phyloP scores from a whole-genome alignment of 2,888 invertebrate genomes.

The Molorchus minor region DNA sequence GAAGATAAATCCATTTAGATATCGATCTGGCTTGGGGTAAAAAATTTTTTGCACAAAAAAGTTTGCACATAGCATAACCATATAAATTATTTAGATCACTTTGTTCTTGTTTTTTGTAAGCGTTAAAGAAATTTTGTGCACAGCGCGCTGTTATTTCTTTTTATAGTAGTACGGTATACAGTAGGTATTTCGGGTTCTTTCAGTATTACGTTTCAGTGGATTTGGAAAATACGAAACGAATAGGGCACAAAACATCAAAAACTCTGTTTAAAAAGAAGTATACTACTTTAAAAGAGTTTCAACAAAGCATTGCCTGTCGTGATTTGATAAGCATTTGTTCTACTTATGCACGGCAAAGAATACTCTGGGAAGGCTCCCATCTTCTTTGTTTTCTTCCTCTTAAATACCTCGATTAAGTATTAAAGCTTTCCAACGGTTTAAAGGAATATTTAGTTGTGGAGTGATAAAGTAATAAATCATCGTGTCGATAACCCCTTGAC shows the following conservation, averaged over 20 bases:
- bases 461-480: slow-evolving; percentile 21
- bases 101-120: no score
- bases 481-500: slow-evolving; percentile 17
- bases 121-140: no score
- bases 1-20: no score
- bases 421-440: slow-evolving; percentile 17
- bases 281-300: neutral
- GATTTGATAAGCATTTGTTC: neutral
- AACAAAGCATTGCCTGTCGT: neutral
- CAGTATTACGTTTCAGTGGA: neutral
- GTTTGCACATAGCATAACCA: no score
- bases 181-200: no score
- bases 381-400: neutral
- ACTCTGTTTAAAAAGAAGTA: no score
- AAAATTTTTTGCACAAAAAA: no score
- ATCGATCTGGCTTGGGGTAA: no score
- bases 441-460: slow-evolving; percentile 13
- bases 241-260: no score
- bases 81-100: no score
- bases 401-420: slow-evolving; percentile 13
- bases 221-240: neutral
- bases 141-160: no score
- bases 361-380: neutral
- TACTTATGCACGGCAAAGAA: neutral
- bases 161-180: no score